These are phyloP conservation scores for Hippasteria phrygiana DNA, from an alignment of 53 echinoderm and acorn worm species.

Conservation along the genomic window DNA sequence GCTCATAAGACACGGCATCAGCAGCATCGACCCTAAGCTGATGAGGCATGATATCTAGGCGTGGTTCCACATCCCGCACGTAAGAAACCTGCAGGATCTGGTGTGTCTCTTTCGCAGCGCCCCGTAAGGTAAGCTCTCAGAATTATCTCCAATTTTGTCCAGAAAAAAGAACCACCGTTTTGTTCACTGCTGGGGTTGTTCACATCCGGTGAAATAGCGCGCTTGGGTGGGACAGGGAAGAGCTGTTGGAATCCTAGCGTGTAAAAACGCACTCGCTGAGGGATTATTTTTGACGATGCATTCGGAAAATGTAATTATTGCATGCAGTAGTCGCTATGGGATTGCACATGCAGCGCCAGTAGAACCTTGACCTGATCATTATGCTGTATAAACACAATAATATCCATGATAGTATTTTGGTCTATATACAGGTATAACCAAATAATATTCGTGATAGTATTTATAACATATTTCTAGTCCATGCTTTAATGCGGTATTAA, in stretches of 20 bases:
- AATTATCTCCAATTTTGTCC: background rate
- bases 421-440: background rate
- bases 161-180: background rate
- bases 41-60: conserved; percentile 33
- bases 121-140: background rate
- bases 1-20: background rate
- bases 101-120: conserved; percentile 13
- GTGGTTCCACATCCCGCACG: conserved; percentile 31
- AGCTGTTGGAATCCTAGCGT: background rate
- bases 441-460: too few species aligned
- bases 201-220: background rate
- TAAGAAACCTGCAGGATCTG: conserved; percentile 12
- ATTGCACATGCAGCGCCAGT: background rate
- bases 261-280: background rate
- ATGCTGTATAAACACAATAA: background rate
- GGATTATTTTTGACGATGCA: conserved; percentile 3
- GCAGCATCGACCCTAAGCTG: conserved; percentile 4
- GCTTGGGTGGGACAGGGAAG: background rate
- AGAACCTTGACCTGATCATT: background rate
- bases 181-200: background rate
- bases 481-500: too few species aligned
- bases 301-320: background rate
- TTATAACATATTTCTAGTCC: too few species aligned
- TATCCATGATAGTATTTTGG: background rate
- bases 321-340: background rate